phyloP scores from a whole-genome alignment of 2,113 vertebrate genomes.

The Neotoma lepida region DNA sequence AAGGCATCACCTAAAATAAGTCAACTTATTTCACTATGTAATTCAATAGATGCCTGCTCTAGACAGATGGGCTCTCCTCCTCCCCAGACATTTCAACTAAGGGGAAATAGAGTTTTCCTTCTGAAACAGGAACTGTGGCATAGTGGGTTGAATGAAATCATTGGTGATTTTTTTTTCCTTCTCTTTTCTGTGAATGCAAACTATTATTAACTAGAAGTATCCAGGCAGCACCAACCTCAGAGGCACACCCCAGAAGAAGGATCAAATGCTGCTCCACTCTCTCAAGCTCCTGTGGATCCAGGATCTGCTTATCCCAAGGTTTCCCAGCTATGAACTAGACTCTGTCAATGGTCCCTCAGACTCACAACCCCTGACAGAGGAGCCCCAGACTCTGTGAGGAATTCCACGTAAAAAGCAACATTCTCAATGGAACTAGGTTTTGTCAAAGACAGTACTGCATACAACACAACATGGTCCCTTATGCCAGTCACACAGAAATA shows the following conservation, averaged over 20 bases:
- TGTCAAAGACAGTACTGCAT: neutral
- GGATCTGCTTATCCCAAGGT: neutral
- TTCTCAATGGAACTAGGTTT: neutral
- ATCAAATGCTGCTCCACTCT: fast-evolving
- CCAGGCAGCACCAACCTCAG: neutral
- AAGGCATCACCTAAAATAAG: neutral
- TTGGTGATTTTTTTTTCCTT: neutral
- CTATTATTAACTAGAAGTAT: neutral
- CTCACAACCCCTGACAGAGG: neutral
- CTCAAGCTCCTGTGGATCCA: neutral
- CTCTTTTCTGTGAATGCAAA: conserved; percentile 25
- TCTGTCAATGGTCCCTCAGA: neutral
- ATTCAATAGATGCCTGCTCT: neutral
- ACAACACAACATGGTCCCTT: neutral
- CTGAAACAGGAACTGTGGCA: conserved; percentile 27
- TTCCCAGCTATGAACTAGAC: neutral
- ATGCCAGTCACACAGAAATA: neutral
- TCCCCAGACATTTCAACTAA: neutral
- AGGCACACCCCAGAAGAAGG: neutral
- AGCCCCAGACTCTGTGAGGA: neutral
- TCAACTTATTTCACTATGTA: neutral
- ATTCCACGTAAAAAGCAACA: neutral
- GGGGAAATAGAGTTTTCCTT: neutral
- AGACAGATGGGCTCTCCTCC: neutral
- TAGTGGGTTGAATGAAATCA: neutral